phyloP scores from a whole-genome alignment of 2,113 vertebrate species.

The Chloropsis cyanopogon region DNA sequence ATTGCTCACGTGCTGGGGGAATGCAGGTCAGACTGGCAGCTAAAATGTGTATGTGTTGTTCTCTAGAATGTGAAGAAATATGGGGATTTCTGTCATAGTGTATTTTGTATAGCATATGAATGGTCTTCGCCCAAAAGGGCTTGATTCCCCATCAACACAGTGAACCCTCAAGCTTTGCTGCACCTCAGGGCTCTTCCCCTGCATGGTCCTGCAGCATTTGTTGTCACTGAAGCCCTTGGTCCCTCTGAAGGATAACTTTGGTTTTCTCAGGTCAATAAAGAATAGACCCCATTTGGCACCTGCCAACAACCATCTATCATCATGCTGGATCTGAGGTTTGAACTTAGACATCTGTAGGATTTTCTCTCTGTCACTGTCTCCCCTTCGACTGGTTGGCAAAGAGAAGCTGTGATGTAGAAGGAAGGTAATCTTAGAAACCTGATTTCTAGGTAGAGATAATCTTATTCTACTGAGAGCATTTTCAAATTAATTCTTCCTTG shows the following conservation, averaged over 20 bases:
- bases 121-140: neutral
- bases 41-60: neutral
- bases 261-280: neutral
- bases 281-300: neutral
- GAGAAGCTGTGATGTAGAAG: neutral
- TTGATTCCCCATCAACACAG: neutral
- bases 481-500: neutral
- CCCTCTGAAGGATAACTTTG: neutral
- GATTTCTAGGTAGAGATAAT: neutral
- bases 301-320: neutral
- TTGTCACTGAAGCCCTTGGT: neutral
- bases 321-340: neutral
- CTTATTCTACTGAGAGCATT: neutral
- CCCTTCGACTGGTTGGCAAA: neutral
- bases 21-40: neutral
- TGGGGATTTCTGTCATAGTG: accelerated
- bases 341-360: neutral
- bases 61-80: neutral
- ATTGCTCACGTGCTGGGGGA: accelerated
- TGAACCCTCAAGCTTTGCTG: neutral
- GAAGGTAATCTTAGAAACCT: neutral
- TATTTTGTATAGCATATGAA: neutral
- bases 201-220: neutral
- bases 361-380: neutral
- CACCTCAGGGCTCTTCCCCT: neutral